These are phyloP conservation scores for Syngnathus typhle DNA, from an alignment of 2,113 vertebrate genomes.

Conservation along the genomic window DNA sequence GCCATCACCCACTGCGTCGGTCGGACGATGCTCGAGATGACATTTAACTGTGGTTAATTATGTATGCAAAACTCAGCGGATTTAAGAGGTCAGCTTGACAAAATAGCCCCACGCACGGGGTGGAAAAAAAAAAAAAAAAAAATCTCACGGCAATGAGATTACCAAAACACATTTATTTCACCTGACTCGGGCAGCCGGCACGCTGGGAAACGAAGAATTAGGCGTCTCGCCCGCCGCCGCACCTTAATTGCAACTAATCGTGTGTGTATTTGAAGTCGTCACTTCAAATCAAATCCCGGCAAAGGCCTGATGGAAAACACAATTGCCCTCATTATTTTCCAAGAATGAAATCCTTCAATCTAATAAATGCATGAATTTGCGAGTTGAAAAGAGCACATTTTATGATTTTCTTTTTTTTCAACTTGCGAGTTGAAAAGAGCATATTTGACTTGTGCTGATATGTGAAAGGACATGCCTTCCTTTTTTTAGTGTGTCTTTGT, in stretches of 20 bases:
- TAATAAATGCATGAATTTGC: constrained; percentile 13
- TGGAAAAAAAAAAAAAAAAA: constrained; percentile 12
- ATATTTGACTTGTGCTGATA: constrained; percentile 40
- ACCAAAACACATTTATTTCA: constrained; percentile 52
- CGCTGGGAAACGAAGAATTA: constrained; percentile 10
- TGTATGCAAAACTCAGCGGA: constrained; percentile 71
- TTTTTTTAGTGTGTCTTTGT: constrained; percentile 15
- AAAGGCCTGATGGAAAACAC: constrained; percentile 8
- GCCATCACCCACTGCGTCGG: constrained; percentile 61
- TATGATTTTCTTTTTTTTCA: constrained; percentile 18
- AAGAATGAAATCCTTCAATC: constrained; percentile 5
- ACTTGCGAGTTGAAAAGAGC: constrained; percentile 24
- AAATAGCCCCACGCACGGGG: constrained; percentile 65
- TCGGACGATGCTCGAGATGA: constrained; percentile 67
- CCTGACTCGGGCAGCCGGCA: constrained; percentile 19
- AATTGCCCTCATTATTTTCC: constrained; percentile 10
- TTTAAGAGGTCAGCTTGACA: constrained; percentile 68
- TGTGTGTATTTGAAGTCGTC: constrained; percentile 1
- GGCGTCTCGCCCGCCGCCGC: background rate
- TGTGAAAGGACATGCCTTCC: constrained; percentile 13
- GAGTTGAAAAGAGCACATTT: constrained; percentile 12
- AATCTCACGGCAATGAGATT: constrained; percentile 52
- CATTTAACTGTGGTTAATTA: constrained; percentile 72
- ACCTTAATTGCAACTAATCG: constrained; percentile 5
- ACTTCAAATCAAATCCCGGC: constrained; percentile 4